These are phyloP conservation scores for Rhopalosiphum padi DNA, from an alignment of 1,140 invertebrate species.

Conservation along the genomic window DNA sequence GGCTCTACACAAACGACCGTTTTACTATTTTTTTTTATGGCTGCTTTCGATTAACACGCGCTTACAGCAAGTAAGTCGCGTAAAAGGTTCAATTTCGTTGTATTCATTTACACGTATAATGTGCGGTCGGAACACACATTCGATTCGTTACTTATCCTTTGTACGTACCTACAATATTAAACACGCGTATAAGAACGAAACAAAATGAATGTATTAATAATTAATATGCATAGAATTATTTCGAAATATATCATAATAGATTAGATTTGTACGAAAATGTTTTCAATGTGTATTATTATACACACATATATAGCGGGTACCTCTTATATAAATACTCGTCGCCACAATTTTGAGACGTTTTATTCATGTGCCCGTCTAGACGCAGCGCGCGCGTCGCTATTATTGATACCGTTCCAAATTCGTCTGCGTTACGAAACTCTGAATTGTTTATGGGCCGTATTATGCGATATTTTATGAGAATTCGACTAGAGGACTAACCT, in stretches of 20 bases:
- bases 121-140: neutral
- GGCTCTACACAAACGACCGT: neutral
- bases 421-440: slow-evolving; percentile 13
- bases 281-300: neutral
- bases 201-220: neutral
- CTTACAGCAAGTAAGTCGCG: neutral
- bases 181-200: neutral
- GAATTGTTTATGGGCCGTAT: slow-evolving; percentile 31
- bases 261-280: neutral
- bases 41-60: slow-evolving; percentile 5
- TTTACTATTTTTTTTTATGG: slow-evolving; percentile 22
- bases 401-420: slow-evolving; percentile 54
- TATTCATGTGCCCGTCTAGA: slow-evolving; percentile 18
- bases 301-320: neutral
- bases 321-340: neutral
- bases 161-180: neutral
- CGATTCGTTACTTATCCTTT: neutral
- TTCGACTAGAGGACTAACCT: slow-evolving; percentile 43
- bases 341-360: neutral
- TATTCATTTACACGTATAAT: neutral
- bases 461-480: slow-evolving; percentile 19
- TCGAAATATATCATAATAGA: neutral
- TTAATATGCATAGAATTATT: slow-evolving; percentile 1
- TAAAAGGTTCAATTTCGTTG: neutral
- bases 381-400: neutral